Conservation (phyloP, 2,888 invertebrate genomes). For the Rhabditophanes sp. region DNA sequence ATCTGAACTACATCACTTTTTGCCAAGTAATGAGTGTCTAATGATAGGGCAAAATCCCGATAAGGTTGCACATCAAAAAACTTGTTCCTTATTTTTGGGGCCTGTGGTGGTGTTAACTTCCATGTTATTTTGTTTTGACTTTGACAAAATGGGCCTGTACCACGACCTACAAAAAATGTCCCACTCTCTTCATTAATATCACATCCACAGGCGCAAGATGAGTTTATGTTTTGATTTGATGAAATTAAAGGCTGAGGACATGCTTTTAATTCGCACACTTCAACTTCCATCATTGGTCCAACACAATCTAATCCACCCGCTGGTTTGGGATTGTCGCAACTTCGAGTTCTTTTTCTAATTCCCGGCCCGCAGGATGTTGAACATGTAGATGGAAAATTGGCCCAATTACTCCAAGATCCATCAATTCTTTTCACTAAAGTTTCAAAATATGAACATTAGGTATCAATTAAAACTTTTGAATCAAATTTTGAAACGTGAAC, state of each 20-base stretch:
- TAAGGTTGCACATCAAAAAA: too few species aligned
- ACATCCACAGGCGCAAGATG: conserved; percentile 26
- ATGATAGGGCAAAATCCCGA: too few species aligned
- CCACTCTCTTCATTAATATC: conserved; percentile 13
- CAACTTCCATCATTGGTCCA: conserved; percentile 22
- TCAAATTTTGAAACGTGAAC: too few species aligned
- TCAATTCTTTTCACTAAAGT: conserved; percentile 25
- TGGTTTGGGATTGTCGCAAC: conserved; percentile 25
- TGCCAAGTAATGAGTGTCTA: too few species aligned
- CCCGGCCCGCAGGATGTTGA: conserved; percentile 23
- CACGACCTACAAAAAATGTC: conserved; percentile 24
- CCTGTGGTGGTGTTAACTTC: too few species aligned
- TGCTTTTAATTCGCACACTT: conserved; percentile 13
- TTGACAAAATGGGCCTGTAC: too few species aligned
- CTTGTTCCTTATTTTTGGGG: too few species aligned
- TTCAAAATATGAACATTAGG: too few species aligned
- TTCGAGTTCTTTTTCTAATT: conserved; percentile 18
- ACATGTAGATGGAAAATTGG: conserved; percentile 23
- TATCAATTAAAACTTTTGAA: too few species aligned
- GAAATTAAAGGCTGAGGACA: conserved; percentile 22
- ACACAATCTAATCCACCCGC: conserved; percentile 22
- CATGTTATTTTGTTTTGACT: too few species aligned
- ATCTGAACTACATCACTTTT: too few species aligned
- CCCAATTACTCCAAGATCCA: conserved; percentile 28
- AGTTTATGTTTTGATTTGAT: too few species aligned